Base-by-base conservation (phyloP, 1,140 invertebrate species). In the Neoseiulus cucumeris region DNA sequence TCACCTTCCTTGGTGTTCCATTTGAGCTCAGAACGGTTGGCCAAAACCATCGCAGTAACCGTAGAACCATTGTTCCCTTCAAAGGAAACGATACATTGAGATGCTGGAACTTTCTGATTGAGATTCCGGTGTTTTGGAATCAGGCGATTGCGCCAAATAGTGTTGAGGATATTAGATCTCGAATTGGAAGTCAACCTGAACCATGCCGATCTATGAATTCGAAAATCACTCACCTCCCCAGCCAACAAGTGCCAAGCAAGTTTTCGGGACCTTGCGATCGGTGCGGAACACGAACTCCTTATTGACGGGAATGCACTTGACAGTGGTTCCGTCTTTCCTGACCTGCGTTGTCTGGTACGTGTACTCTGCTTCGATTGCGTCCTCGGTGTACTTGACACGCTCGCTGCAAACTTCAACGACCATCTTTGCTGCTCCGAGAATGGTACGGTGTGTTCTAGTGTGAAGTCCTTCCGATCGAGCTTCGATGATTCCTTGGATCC, bases 211-310 rank as follows among this genome's bases (percentile, higher is more conserved):
- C n/a, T n/a, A n/a, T n/a, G n/a, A n/a, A n/a, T n/a, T 25, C 20
- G 20, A 55, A 14, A 6, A 67, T 76, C 76, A n/a, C 76, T 59
- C 33, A 59, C 51, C 80, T n/a, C 92, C 92, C 86, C 89, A 89
- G 0, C 92, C 93, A 0, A 95, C 89, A 42, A 97, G 75, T 90
- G 96, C 93, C 1, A 96, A 78, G 6, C 92, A 92, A 82, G 77
- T 71, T 45, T 77, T 83, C 79, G 72, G 87, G 79, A 92, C 83
- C 68, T 81, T 82, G 0, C 82, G 75, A 65, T 78, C 76, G 0
- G 87, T 92, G 28, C 70, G 73, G 67, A 80, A 76, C 18, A 71
- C 70, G 45, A 76, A 67, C 12, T 69, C 41, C 18, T 76, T 74
- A 2, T 64, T 70, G 64, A 73, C 69, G 9, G 75, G 76, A 33